Evolutionary conservation across 1,140 invertebrate genomes (phyloP).

Genomic region (Teleogryllus occipitalis): DNA sequence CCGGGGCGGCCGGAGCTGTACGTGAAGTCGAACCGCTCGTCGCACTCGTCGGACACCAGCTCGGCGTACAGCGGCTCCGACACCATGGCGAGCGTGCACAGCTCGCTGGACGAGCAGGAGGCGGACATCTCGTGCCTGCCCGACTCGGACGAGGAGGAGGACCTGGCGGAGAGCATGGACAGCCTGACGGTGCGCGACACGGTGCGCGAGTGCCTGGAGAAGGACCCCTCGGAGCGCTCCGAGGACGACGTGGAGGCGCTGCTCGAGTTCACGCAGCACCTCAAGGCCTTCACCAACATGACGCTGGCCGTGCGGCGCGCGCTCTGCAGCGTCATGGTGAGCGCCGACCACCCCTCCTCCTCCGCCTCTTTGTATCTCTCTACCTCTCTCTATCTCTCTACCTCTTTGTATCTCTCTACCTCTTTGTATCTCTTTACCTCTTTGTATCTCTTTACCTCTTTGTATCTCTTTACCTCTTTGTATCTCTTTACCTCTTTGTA

Average conservation of each 20-base stretch:
- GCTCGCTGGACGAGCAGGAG: constrained; percentile 71
- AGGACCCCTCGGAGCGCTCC: constrained; percentile 86
- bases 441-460: too few relatives aligned
- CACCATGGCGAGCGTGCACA: constrained; percentile 88
- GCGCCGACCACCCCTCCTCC: background rate
- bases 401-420: too few relatives aligned
- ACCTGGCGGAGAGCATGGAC: constrained; percentile 87
- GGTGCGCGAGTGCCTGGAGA: constrained; percentile 93
- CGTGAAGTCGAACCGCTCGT: constrained; percentile 74
- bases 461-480: too few relatives aligned
- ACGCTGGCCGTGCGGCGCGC: constrained; percentile 83
- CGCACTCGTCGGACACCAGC: constrained; percentile 87
- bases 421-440: too few relatives aligned
- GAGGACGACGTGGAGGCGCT: constrained; percentile 94
- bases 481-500: too few relatives aligned
- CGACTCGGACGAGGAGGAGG: constrained; percentile 87
- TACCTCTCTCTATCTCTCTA: too few relatives aligned
- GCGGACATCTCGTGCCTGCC: constrained; percentile 88
- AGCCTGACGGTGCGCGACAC: constrained; percentile 85
- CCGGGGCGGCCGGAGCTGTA: constrained; percentile 44
- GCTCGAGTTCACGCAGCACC: constrained; percentile 93
- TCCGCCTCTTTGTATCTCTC: background rate
- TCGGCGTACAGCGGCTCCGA: constrained; percentile 92
- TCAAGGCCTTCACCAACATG: constrained; percentile 91
- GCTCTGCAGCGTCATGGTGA: constrained; percentile 82